These are phyloP conservation scores for Malthinus seriepunctatus DNA, from an alignment of 2,888 invertebrate species.

Conservation along the genomic window DNA sequence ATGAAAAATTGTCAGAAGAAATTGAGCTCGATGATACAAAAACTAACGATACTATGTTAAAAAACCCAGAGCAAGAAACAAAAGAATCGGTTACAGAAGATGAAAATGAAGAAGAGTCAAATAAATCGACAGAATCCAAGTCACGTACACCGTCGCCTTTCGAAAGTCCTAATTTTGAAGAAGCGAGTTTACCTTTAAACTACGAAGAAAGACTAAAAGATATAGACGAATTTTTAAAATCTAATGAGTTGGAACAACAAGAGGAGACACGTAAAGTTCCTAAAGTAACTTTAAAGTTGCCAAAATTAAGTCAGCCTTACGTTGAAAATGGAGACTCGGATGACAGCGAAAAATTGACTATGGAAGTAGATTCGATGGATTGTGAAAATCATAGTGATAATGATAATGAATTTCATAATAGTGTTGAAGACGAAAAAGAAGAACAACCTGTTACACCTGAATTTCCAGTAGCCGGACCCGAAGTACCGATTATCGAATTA, in stretches of 20 bases:
- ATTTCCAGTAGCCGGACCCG: conserved; percentile 60
- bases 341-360: conserved; percentile 63
- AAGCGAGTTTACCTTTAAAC: neutral
- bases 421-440: conserved; percentile 34
- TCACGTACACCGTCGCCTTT: neutral
- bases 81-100: conserved; percentile 15
- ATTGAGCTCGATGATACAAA: conserved; percentile 6
- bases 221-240: conserved; percentile 14
- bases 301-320: conserved; percentile 46
- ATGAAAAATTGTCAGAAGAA: conserved; percentile 8
- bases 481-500: conserved; percentile 70
- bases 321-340: conserved; percentile 54
- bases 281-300: conserved; percentile 68
- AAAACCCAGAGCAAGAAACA: neutral
- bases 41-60: neutral
- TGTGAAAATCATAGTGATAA: conserved; percentile 44
- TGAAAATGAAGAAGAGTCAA: conserved; percentile 9
- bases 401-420: conserved; percentile 43
- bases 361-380: conserved; percentile 58
- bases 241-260: conserved; percentile 7
- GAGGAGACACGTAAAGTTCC: conserved; percentile 60
- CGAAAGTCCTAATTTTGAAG: conserved; percentile 8
- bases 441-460: conserved; percentile 43
- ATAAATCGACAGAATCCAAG: conserved; percentile 1
- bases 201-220: conserved; percentile 24